Evolutionary conservation across 2,113 vertebrate genomes (phyloP).

Genomic region (Periophthalmus modestus): DNA sequence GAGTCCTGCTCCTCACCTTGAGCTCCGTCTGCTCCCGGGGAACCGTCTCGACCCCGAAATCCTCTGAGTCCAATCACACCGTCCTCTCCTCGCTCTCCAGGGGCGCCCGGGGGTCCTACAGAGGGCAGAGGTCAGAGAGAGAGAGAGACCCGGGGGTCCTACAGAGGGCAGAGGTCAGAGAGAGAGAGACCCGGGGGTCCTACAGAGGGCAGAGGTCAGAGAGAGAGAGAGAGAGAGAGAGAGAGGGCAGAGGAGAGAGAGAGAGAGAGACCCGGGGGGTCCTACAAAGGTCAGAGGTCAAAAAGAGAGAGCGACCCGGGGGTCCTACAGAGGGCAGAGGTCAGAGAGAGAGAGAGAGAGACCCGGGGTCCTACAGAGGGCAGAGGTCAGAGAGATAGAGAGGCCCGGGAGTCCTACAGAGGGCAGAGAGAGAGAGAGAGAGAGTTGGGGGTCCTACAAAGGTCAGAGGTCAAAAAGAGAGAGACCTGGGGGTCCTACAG

Average conservation of each 20-base stretch:
- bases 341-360: too few species aligned
- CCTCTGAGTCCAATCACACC: conserved; percentile 55
- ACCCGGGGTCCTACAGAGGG: conserved; percentile 25
- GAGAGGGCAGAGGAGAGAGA: neutral
- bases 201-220: too few species aligned
- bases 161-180: neutral
- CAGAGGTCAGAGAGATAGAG: neutral
- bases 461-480: neutral
- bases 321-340: too few species aligned
- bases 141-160: neutral
- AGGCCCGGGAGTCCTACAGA: too few species aligned
- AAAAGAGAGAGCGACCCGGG: neutral
- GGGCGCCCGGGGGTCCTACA: conserved; percentile 37
- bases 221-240: neutral
- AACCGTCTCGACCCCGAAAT: conserved; percentile 32
- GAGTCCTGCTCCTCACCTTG: conserved; percentile 51
- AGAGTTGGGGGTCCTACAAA: conserved; percentile 23
- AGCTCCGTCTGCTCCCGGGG: conserved; percentile 52
- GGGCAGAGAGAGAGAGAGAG: neutral
- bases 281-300: conserved; percentile 30
- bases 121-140: neutral
- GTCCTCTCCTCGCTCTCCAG: conserved; percentile 57
- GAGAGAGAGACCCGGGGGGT: conserved; percentile 24
- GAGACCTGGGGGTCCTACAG: too few species aligned
- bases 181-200: too few species aligned